These are phyloP conservation scores for Dynastes hyllus DNA, from an alignment of 2,888 invertebrate genomes.

Conservation along the genomic window DNA sequence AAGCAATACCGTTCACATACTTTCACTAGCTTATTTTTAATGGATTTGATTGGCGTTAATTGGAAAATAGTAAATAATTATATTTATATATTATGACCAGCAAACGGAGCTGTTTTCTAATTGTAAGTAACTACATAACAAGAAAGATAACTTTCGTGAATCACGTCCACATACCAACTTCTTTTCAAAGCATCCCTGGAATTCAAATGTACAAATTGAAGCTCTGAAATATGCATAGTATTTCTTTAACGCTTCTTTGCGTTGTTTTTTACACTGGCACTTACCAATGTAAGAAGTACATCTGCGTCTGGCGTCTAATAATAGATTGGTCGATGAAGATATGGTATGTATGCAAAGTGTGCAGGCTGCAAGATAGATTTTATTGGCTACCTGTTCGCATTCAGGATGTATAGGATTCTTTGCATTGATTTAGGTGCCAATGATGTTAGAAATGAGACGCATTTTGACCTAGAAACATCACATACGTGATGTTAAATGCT, in stretches of 20 bases:
- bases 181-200: constrained; percentile 8
- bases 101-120: too few species aligned
- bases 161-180: neutral
- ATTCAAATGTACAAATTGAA: constrained; percentile 37
- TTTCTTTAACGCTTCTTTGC: constrained; percentile 29
- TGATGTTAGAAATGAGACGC: too few species aligned
- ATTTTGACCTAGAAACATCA: too few species aligned
- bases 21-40: neutral
- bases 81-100: too few species aligned
- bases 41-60: neutral
- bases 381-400: constrained; percentile 2
- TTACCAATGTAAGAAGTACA: neutral
- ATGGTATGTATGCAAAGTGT: constrained; percentile 8
- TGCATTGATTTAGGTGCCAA: neutral
- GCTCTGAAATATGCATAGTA: constrained; percentile 37
- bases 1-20: neutral
- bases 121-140: too few species aligned
- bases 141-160: too few species aligned
- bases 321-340: neutral
- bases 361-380: neutral
- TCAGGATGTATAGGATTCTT: neutral
- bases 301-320: neutral
- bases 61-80: neutral
- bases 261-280: neutral
- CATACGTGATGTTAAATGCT: too few species aligned